A percentile compares a stretch with the other conserved stretches of the same genome.
These are phyloP conservation scores for Mylabris sibirica DNA, from an alignment of 2,888 invertebrate genomes.

Conservation along the genomic window DNA sequence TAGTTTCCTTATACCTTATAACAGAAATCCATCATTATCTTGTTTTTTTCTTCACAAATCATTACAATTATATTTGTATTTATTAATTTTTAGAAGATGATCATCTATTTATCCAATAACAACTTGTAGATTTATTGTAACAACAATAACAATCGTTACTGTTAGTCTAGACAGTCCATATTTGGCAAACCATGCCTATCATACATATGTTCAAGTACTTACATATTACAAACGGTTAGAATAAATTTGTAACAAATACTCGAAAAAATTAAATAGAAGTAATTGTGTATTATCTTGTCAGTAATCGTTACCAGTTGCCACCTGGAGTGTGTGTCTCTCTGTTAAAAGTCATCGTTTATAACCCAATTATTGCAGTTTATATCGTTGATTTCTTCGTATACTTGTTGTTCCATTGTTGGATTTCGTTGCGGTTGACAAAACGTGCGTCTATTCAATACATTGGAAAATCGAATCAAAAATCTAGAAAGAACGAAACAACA, in stretches of 20 bases:
- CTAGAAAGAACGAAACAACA: not conserved
- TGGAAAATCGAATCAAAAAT: not conserved
- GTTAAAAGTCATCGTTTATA: not conserved
- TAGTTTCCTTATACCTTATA: not conserved
- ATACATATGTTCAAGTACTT: not conserved
- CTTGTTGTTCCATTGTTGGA: not conserved
- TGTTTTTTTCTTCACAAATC: not conserved
- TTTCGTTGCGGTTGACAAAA: slow-evolving; percentile 5
- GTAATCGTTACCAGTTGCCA: not conserved
- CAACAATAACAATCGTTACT: not conserved
- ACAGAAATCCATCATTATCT: not conserved
- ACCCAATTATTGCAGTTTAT: not conserved
- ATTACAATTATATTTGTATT: not conserved
- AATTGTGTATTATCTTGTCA: not conserved
- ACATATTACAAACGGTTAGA: not conserved
- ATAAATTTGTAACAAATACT: not conserved
- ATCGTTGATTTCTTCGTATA: not conserved
- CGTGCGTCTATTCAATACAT: not conserved
- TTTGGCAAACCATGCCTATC: not conserved
- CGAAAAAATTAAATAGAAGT: not conserved
- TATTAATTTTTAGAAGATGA: not conserved
- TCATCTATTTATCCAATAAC: not conserved
- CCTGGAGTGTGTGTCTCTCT: not conserved
- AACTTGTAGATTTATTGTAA: not conserved
- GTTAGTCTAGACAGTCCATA: slow-evolving; percentile 8